A percentile compares a stretch with the other conserved stretches of the same genome.
Evolutionary conservation across 2,888 invertebrate genomes (phyloP).

Genomic region (Alitta virens): DNA sequence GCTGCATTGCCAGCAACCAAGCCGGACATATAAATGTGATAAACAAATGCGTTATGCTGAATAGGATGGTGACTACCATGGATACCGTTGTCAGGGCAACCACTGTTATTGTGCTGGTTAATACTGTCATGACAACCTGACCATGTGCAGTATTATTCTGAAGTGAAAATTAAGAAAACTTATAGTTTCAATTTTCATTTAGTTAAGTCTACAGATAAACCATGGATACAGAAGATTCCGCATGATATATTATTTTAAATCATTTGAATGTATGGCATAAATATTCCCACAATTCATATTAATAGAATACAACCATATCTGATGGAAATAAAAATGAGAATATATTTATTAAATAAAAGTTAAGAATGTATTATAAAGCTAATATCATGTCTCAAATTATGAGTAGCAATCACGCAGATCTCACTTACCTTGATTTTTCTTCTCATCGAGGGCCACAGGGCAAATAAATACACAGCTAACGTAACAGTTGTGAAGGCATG

Average conservation of each 20-base stretch:
- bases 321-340: no score
- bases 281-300: no score
- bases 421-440: slow-evolving; percentile 62
- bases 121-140: slow-evolving; percentile 36
- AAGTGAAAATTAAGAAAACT: neutral
- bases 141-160: slow-evolving; percentile 1
- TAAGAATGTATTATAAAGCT: no score
- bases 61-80: slow-evolving; percentile 42
- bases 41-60: slow-evolving; percentile 46
- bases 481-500: slow-evolving; percentile 83
- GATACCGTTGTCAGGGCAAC: slow-evolving; percentile 40
- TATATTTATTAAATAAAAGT: no score
- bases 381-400: no score
- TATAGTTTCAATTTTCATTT: no score
- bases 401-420: no score
- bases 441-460: slow-evolving; percentile 79
- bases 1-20: slow-evolving; percentile 56
- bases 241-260: no score
- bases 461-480: slow-evolving; percentile 83
- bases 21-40: slow-evolving; percentile 58
- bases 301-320: no score
- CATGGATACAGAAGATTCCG: no score
- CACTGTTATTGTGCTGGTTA: slow-evolving; percentile 33
- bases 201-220: no score
- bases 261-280: no score